A percentile compares a stretch with the other conserved stretches of the same genome.
These are phyloP conservation scores for Apoderus coryli DNA, from an alignment of 2,888 invertebrate species.

Conservation along the genomic window DNA sequence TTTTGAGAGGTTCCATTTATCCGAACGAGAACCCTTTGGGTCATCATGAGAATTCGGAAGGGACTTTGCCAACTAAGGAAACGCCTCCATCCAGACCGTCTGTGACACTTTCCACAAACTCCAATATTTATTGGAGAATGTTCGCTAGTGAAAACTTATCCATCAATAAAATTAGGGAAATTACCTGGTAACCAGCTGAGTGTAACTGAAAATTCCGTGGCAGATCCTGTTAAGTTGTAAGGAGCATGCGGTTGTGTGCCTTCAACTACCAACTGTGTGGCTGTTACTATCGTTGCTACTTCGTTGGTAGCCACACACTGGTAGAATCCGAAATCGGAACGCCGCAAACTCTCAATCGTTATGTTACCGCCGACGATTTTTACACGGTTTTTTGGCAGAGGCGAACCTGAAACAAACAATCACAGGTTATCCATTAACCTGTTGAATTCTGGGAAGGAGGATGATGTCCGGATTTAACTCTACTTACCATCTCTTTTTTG, in stretches of 20 bases:
- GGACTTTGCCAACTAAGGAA: too few species aligned
- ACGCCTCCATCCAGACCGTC: too few species aligned
- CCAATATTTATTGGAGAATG: too few species aligned
- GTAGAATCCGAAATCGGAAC: slow-evolving; percentile 88
- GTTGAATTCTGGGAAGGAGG: neutral
- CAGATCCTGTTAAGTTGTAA: slow-evolving; percentile 79
- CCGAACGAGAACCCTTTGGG: too few species aligned
- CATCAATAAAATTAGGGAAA: too few species aligned
- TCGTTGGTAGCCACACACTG: slow-evolving; percentile 93
- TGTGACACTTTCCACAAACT: too few species aligned
- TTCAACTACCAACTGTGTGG: slow-evolving; percentile 69
- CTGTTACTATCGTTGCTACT: slow-evolving; percentile 86
- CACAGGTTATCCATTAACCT: neutral
- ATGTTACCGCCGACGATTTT: slow-evolving; percentile 77
- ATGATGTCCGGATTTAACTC: neutral
- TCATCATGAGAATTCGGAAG: too few species aligned
- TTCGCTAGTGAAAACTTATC: too few species aligned
- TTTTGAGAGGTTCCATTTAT: too few species aligned
- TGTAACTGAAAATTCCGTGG: slow-evolving; percentile 81
- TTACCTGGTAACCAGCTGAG: slow-evolving; percentile 70
- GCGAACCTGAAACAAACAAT: slow-evolving; percentile 33
- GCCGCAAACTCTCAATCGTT: slow-evolving; percentile 73
- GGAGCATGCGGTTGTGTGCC: slow-evolving; percentile 94
- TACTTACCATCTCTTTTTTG: slow-evolving; percentile 62
- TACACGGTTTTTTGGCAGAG: slow-evolving; percentile 66